phyloP scores from a whole-genome alignment of 2,797 vertebrate genomes.

The Carcharodon carcharias region DNA sequence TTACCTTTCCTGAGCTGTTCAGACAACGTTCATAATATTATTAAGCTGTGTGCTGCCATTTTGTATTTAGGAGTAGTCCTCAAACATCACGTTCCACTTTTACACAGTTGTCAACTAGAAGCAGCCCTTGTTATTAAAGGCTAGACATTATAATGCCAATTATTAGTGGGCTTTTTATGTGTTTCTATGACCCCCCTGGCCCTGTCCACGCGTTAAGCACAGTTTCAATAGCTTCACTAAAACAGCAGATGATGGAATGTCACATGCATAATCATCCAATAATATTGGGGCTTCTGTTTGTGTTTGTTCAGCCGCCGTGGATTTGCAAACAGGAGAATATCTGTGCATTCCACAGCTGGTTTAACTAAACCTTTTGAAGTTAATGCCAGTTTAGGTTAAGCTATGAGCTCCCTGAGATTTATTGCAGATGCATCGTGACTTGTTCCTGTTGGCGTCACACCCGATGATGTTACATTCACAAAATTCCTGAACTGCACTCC shows the following conservation, averaged over 20 bases:
- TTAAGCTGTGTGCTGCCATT: background rate
- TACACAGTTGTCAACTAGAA: background rate
- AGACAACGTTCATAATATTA: background rate
- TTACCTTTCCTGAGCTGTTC: background rate
- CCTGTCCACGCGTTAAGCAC: background rate
- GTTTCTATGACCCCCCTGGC: background rate
- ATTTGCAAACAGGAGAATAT: background rate
- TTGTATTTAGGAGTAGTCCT: background rate
- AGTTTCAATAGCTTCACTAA: background rate
- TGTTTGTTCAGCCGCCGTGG: background rate
- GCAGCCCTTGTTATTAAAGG: background rate
- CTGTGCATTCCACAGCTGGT: background rate
- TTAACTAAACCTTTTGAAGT: background rate
- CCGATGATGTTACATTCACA: background rate
- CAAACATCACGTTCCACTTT: background rate
- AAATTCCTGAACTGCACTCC: too few species aligned
- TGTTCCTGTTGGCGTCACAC: background rate
- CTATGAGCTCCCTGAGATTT: background rate
- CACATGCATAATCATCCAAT: background rate
- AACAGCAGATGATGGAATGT: background rate
- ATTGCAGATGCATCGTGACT: background rate
- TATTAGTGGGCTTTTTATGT: background rate
- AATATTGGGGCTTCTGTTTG: background rate
- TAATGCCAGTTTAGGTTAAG: background rate
- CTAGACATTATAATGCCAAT: background rate